Evolutionary conservation across 2,797 vertebrate genomes (phyloP), one percentile per base, ranked within the genome.

Genomic region (Lacerta bilineata): DNA sequence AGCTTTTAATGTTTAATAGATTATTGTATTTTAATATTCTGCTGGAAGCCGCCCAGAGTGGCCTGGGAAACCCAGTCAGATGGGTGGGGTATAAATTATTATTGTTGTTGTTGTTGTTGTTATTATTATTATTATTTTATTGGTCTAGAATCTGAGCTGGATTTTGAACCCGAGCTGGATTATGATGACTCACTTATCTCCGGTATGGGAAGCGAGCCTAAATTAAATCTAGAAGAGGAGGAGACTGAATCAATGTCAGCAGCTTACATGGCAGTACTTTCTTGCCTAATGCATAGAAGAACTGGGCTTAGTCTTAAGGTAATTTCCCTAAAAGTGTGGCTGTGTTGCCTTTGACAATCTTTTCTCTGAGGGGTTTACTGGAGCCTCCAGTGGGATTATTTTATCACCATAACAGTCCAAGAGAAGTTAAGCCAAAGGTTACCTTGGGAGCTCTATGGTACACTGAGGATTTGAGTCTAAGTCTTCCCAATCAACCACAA

Each of bases 251-350:
- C 81, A 18, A 39, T 33, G 64, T 1, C 59, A 1, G 86, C 41
- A 18, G 88, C 88, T 64, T 43, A 89, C 81, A 68, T 46, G 43
- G 78, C 68, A 5, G 33, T 59, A 68, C 33, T 59, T 18, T 17
- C n/a, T n/a, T 89, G 84, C 71, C 43, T 66, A 36, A 55, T 36
- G 33, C 59, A 82, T 41, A 55, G 10, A 81, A 77, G 15, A 86
- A 76, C 84, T 69, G 84, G 78, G 3, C 88, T 89, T 39, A 89
- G 43, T 69, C 84, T 89, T 68, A 89, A 89, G 88, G 88, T 89
- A 82, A 64, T 68, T 50, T 25, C 18, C 5, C 25, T 71, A 46
- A 55, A 82, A 55, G 33, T 36, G 5, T 25, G 41, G 8, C 29
- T 85, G n/a, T 74, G n/a, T 66, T 85, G 13, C 15, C 18, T 55